A percentile compares a stretch with the other conserved stretches of the same genome.
phyloP scores from a whole-genome alignment of 2,797 vertebrate species.

The Ctenosaura bakeri region DNA sequence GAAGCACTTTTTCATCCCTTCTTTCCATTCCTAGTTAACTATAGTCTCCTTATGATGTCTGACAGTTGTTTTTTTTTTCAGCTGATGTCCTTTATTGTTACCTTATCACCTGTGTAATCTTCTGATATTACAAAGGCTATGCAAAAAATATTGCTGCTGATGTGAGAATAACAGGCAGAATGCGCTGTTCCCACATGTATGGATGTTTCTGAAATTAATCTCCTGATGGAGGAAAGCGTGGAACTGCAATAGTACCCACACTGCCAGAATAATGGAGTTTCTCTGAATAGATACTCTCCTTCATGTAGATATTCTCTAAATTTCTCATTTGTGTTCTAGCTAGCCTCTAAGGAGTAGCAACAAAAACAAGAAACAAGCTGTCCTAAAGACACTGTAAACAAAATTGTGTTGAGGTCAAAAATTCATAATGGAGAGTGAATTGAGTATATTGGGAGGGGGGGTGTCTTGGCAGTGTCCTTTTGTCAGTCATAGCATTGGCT shows the following conservation, averaged over 20 bases:
- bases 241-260: neutral
- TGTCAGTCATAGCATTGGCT: neutral
- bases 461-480: neutral
- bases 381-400: neutral
- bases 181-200: neutral
- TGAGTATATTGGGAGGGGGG: neutral
- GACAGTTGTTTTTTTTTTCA: neutral
- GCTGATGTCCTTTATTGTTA: neutral
- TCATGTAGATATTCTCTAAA: conserved; percentile 45
- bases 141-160: conserved; percentile 39
- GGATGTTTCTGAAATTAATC: neutral
- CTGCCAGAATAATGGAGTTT: neutral
- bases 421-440: neutral
- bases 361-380: neutral
- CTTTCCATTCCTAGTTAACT: conserved; percentile 47
- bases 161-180: neutral
- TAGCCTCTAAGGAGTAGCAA: neutral
- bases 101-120: neutral
- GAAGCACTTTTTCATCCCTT: conserved; percentile 20
- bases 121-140: conserved; percentile 20
- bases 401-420: neutral
- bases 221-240: neutral
- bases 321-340: conserved; percentile 25
- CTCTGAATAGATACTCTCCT: conserved; percentile 17
- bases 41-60: neutral